Conservation (phyloP, 2,797 vertebrate genomes). For the Mus minutoides region DNA sequence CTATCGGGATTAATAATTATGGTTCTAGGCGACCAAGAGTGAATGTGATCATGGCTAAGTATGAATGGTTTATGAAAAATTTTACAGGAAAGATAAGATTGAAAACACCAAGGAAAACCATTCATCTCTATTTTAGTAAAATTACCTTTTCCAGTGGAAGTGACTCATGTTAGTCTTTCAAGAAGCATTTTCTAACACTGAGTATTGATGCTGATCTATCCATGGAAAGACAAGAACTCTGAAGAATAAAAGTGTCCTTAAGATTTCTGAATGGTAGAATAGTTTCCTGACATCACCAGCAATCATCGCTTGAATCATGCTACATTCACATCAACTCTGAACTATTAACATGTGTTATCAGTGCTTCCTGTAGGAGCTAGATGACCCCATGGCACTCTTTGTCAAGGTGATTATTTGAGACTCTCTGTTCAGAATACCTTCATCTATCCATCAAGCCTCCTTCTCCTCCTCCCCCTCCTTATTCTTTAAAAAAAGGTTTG, state of each 20-base stretch:
- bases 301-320: too few relatives aligned
- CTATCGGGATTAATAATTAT: neutral
- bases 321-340: neutral
- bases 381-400: too few relatives aligned
- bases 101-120: neutral
- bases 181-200: neutral
- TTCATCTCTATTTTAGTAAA: too few relatives aligned
- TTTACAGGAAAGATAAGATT: neutral
- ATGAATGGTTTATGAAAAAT: neutral
- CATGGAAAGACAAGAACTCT: neutral
- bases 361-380: neutral
- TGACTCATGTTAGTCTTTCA: neutral
- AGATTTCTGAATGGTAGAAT: neutral
- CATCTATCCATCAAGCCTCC: neutral
- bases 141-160: neutral
- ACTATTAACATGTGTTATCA: accelerated
- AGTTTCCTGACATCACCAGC: neutral
- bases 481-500: too few relatives aligned
- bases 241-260: neutral
- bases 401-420: neutral
- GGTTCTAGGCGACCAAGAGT: neutral
- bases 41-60: neutral
- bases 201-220: too few relatives aligned
- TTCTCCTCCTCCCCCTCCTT: too few relatives aligned
- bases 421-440: neutral